Evolutionary conservation across 2,113 vertebrate species (phyloP).

Genomic region (Oenanthe melanoleuca): DNA sequence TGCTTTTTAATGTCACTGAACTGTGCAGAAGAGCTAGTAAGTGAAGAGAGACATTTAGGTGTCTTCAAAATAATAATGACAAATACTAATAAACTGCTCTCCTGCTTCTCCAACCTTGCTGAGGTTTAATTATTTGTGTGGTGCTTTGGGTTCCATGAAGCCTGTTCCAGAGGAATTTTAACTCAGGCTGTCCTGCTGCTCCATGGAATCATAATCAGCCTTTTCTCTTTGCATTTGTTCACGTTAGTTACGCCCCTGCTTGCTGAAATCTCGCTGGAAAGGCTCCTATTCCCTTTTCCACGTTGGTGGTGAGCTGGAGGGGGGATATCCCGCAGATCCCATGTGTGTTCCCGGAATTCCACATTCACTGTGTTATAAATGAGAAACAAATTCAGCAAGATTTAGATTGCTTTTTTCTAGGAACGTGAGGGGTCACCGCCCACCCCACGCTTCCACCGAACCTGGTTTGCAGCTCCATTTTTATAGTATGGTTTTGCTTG

Average conservation of each 20-base stretch:
- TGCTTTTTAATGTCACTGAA: neutral
- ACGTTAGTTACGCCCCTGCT: neutral
- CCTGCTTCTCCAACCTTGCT: neutral
- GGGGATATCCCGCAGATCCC: slow-evolving; percentile 55
- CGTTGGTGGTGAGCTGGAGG: neutral
- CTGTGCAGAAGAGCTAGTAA: neutral
- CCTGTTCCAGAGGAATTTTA: neutral
- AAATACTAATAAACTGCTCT: neutral
- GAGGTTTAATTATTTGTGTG: neutral
- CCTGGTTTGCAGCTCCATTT: too few relatives aligned
- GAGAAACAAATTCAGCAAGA: too few relatives aligned
- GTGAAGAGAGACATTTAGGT: neutral
- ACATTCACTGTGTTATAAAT: slow-evolving; percentile 71
- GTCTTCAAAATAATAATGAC: neutral
- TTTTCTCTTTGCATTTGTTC: neutral
- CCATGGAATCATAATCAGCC: neutral
- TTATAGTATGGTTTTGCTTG: too few relatives aligned
- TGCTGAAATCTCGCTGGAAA: neutral
- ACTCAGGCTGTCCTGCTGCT: neutral
- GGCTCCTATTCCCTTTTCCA: neutral
- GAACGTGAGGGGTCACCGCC: too few relatives aligned
- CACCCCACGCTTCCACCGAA: too few relatives aligned
- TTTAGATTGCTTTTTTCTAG: too few relatives aligned
- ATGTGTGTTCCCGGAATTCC: slow-evolving; percentile 83
- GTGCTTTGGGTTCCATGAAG: neutral